Evolutionary conservation across 2,113 vertebrate species (phyloP).

Genomic region (Clarias magur): DNA sequence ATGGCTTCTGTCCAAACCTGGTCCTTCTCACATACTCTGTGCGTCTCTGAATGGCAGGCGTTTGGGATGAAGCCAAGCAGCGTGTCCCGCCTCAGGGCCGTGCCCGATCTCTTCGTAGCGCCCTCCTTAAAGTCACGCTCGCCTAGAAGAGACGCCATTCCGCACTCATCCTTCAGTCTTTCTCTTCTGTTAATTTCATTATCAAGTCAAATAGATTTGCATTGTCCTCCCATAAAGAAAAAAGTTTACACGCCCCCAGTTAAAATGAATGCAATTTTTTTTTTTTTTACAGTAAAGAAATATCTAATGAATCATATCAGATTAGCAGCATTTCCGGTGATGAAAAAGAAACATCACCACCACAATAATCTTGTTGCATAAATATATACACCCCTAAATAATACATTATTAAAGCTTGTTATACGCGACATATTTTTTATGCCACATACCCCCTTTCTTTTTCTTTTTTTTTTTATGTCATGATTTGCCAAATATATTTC

Average conservation of each 20-base stretch:
- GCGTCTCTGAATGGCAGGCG: constrained; percentile 52
- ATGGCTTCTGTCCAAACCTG: background rate
- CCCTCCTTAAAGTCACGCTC: constrained; percentile 9
- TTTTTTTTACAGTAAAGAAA: too few species aligned
- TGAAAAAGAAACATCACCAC: too few species aligned
- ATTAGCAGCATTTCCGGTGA: too few species aligned
- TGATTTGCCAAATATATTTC: too few species aligned
- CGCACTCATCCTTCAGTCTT: background rate
- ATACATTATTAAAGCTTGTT: too few species aligned
- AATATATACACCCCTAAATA: too few species aligned
- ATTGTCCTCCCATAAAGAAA: background rate
- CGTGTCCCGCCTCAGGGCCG: constrained; percentile 10
- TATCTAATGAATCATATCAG: too few species aligned
- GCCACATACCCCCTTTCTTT: too few species aligned
- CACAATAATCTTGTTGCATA: too few species aligned
- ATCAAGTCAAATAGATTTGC: background rate
- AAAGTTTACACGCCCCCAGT: background rate
- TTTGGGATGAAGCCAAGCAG: constrained; percentile 43
- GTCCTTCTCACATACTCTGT: constrained; percentile 18
- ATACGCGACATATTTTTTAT: too few species aligned
- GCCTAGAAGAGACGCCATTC: background rate
- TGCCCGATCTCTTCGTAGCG: background rate
- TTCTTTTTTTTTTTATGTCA: too few species aligned
- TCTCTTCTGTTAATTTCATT: background rate
- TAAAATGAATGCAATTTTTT: background rate